These are phyloP conservation scores for Macrophya annulata DNA, from an alignment of 2,888 invertebrate species.

Conservation along the genomic window DNA sequence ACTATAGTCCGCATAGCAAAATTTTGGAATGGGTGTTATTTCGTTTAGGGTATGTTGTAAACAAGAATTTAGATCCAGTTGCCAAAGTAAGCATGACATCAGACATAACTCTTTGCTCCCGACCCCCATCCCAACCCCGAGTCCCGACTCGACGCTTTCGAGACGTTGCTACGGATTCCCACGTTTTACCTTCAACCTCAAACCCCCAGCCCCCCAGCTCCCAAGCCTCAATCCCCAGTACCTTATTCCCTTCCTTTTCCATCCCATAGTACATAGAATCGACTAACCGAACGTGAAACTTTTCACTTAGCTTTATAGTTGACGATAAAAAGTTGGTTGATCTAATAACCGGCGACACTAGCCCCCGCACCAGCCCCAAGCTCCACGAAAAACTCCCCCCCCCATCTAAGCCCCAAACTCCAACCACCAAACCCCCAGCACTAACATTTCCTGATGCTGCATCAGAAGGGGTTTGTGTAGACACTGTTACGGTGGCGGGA, in stretches of 20 bases:
- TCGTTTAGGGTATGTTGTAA: slow-evolving; percentile 67
- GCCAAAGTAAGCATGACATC: slow-evolving; percentile 72
- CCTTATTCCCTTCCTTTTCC: slow-evolving; percentile 14
- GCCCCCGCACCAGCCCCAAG: not conserved
- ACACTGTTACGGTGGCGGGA: slow-evolving; percentile 2
- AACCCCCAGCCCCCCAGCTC: slow-evolving; percentile 26
- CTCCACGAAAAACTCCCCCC: not conserved
- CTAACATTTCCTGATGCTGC: slow-evolving; percentile 13
- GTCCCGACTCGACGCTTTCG: no score
- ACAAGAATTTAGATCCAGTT: slow-evolving; percentile 76
- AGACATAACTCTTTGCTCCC: not conserved
- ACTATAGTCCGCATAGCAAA: no score
- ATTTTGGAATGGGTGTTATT: not conserved
- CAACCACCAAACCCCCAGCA: not conserved
- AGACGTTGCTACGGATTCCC: not conserved
- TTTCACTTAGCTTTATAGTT: slow-evolving; percentile 73
- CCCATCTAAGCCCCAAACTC: not conserved
- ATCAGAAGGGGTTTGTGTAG: not conserved
- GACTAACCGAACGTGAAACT: slow-evolving; percentile 71
- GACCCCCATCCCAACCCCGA: no score
- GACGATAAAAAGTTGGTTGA: slow-evolving; percentile 74
- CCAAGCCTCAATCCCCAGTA: not conserved
- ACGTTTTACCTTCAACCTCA: slow-evolving; percentile 24
- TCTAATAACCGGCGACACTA: slow-evolving; percentile 74
- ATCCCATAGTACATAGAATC: slow-evolving; percentile 49